Percentiles rank a stretch among this genome's conserved stretches.
phyloP scores from a whole-genome alignment of 2,888 invertebrate genomes.

The Erebia ligea region DNA sequence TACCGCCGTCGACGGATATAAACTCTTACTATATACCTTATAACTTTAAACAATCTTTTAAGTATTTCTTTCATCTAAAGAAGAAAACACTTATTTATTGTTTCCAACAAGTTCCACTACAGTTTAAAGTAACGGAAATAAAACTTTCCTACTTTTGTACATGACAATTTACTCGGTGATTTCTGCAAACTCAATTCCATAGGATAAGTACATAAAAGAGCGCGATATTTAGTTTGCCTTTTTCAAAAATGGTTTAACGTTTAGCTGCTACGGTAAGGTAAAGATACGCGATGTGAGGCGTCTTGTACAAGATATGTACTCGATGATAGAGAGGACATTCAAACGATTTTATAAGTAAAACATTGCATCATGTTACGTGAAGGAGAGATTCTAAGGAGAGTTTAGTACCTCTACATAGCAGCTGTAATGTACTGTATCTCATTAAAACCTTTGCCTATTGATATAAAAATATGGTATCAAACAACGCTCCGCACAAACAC shows the following conservation, averaged over 20 bases:
- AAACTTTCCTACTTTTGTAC: slow-evolving; percentile 2
- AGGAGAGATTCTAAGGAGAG: too few species aligned
- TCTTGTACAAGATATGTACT: neutral
- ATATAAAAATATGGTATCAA: too few species aligned
- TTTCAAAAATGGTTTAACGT: slow-evolving; percentile 20
- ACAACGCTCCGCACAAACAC: too few species aligned
- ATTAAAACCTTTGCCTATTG: too few species aligned
- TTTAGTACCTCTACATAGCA: too few species aligned
- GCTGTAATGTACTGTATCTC: too few species aligned
- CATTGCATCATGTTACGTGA: too few species aligned
- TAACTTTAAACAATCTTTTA: neutral
- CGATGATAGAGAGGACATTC: neutral
- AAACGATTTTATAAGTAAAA: too few species aligned
- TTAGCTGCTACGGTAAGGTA: slow-evolving; percentile 5
- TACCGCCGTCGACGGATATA: neutral
- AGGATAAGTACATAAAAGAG: neutral
- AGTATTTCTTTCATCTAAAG: neutral
- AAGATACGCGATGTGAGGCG: slow-evolving; percentile 9
- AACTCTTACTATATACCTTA: too few species aligned
- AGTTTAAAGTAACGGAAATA: neutral
- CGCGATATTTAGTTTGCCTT: slow-evolving; percentile 19
- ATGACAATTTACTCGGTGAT: slow-evolving; percentile 15
- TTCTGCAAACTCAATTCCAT: slow-evolving; percentile 14
- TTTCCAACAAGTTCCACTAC: slow-evolving; percentile 2
- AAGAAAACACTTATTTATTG: neutral